A percentile compares a stretch with the other conserved stretches of the same genome.
These are phyloP conservation scores for Drosophila melanosoma DNA, from an alignment of 2,888 invertebrate species.

Conservation along the genomic window DNA sequence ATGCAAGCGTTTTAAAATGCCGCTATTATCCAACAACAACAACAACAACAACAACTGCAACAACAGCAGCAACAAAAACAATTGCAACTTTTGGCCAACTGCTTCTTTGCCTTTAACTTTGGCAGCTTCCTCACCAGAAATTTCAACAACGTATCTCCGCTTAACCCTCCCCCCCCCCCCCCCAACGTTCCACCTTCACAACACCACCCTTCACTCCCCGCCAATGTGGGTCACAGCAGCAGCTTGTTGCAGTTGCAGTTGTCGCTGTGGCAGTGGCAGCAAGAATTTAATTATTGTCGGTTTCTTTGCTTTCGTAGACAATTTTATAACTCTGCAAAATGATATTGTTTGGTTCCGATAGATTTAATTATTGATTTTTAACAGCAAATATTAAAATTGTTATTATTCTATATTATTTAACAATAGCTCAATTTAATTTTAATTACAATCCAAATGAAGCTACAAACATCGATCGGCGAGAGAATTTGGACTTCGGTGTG, in stretches of 20 bases:
- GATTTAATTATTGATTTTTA: no score
- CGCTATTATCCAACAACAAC: conserved; percentile 62
- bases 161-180: neutral
- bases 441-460: neutral
- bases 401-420: neutral
- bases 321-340: conserved; percentile 6
- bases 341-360: neutral
- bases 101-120: conserved; percentile 54
- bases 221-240: conserved; percentile 59
- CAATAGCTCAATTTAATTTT: neutral
- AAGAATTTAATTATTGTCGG: conserved; percentile 56
- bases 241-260: conserved; percentile 5
- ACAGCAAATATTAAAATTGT: no score
- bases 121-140: conserved; percentile 37
- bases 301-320: conserved; percentile 40
- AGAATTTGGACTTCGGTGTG: neutral
- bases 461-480: neutral
- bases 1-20: conserved; percentile 70
- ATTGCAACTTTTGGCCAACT: conserved; percentile 55
- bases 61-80: conserved; percentile 20
- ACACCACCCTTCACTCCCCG: neutral
- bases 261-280: conserved; percentile 32
- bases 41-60: conserved; percentile 23
- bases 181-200: neutral
- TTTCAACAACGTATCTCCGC: conserved; percentile 3